These are phyloP conservation scores for Drosophila prosaltans DNA, from an alignment of 1,140 invertebrate genomes.

Conservation along the genomic window DNA sequence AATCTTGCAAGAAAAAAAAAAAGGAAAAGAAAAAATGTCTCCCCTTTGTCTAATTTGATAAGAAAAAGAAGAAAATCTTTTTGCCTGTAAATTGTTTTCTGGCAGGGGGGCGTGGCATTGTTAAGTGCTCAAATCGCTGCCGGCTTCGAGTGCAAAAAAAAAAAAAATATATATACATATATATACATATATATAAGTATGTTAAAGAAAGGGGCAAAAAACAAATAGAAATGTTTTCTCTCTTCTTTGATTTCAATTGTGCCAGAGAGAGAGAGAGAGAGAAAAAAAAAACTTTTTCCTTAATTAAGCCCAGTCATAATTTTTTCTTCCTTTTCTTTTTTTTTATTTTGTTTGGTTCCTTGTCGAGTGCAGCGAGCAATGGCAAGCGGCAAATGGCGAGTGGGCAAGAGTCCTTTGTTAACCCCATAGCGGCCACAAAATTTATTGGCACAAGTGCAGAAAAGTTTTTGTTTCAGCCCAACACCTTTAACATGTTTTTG, in stretches of 20 bases:
- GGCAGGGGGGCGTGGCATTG: constrained; percentile 36
- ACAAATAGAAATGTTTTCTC: constrained; percentile 30
- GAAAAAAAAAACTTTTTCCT: constrained; percentile 57
- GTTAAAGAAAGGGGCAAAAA: constrained; percentile 12
- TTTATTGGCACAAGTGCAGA: constrained; percentile 71
- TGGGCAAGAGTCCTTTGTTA: constrained; percentile 54
- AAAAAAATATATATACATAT: background rate
- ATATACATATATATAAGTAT: no score
- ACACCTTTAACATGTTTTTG: constrained; percentile 76
- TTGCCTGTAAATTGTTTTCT: constrained; percentile 56
- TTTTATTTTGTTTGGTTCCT: constrained; percentile 20
- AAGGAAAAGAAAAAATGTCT: constrained; percentile 34
- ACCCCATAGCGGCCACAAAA: constrained; percentile 51
- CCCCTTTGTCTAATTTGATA: constrained; percentile 77
- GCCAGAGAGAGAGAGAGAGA: constrained; percentile 5
- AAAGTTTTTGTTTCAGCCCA: constrained; percentile 67
- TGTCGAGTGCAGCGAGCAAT: constrained; percentile 50
- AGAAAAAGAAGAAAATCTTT: constrained; percentile 49
- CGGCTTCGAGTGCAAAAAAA: constrained; percentile 19
- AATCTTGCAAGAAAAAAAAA: constrained; percentile 1
- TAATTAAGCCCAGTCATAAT: constrained; percentile 65
- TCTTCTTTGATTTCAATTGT: constrained; percentile 57
- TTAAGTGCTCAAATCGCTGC: constrained; percentile 57
- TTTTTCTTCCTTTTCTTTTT: constrained; percentile 23
- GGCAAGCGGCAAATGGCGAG: no score